Percentiles rank a stretch among this genome's conserved stretches.
These are phyloP conservation scores for Ethmia dodecea DNA, from an alignment of 2,888 invertebrate genomes.

Conservation along the genomic window DNA sequence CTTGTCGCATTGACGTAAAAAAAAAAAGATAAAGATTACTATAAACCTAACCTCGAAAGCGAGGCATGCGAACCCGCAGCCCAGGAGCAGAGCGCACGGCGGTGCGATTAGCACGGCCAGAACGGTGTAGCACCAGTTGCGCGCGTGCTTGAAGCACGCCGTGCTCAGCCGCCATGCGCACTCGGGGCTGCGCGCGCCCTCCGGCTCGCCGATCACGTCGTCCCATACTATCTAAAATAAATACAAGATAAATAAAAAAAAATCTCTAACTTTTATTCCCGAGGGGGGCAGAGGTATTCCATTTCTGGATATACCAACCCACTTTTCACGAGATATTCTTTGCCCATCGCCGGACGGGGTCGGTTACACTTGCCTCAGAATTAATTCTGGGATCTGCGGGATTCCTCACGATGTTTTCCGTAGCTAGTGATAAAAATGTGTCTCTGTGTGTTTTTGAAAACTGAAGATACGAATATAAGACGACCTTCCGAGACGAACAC, in stretches of 20 bases:
- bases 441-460: too few relatives aligned
- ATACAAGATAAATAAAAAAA: background rate
- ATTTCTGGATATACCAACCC: too few relatives aligned
- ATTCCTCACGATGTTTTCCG: too few relatives aligned
- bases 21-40: too few relatives aligned
- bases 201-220: slow-evolving; percentile 84
- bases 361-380: too few relatives aligned
- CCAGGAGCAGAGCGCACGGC: slow-evolving; percentile 81
- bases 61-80: slow-evolving; percentile 82
- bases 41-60: slow-evolving; percentile 80
- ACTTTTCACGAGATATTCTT: too few relatives aligned
- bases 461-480: too few relatives aligned
- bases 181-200: slow-evolving; percentile 82
- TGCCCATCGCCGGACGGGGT: too few relatives aligned
- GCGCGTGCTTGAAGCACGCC: slow-evolving; percentile 80
- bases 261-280: background rate
- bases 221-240: slow-evolving; percentile 87
- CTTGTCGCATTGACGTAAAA: too few relatives aligned
- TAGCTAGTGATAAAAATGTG: background rate
- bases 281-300: too few relatives aligned
- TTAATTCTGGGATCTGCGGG: too few relatives aligned
- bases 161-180: slow-evolving; percentile 83
- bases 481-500: too few relatives aligned
- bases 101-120: slow-evolving; percentile 82
- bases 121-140: slow-evolving; percentile 83